phyloP scores from a whole-genome alignment of 2,797 vertebrate species.

The Aplochiton taeniatus region DNA sequence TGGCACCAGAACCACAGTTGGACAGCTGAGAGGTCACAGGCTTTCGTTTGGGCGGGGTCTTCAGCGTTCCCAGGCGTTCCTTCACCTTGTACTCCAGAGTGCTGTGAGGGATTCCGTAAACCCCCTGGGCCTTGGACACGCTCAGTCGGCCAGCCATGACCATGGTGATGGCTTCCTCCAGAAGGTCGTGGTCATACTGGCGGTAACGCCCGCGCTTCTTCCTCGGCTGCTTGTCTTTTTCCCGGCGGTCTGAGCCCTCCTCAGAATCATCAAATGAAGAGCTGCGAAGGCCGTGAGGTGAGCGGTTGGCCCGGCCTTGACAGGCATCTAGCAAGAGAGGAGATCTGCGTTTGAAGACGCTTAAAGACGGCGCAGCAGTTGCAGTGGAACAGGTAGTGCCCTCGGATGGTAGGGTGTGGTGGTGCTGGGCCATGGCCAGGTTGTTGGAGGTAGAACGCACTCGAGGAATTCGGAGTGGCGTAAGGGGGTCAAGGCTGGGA shows the following conservation, averaged over 20 bases:
- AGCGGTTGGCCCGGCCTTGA: conserved; percentile 51
- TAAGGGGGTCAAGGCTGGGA: conserved; percentile 72
- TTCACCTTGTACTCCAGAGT: conserved; percentile 99
- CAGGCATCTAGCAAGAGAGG: conserved; percentile 57
- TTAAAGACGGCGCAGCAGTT: conserved; percentile 45
- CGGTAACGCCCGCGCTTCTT: conserved; percentile 98
- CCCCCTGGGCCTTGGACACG: conserved; percentile 98
- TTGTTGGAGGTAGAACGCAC: conserved; percentile 87
- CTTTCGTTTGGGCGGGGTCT: conserved; percentile 98
- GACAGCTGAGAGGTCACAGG: conserved; percentile 76
- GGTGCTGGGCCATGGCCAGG: conserved; percentile 87
- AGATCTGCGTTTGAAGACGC: conserved; percentile 67
- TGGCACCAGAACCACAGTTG: conserved; percentile 29
- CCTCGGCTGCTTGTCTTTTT: conserved; percentile 96
- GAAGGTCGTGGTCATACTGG: conserved; percentile 95
- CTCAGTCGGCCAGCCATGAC: conserved; percentile 98
- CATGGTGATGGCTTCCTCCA: conserved; percentile 98
- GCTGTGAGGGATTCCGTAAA: conserved; percentile 99
- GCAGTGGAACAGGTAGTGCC: conserved; percentile 44
- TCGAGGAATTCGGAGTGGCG: conserved; percentile 97
- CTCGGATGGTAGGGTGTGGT: conserved; percentile 71
- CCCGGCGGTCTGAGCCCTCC: conserved; percentile 87
- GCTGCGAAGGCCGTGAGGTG: conserved; percentile 58
- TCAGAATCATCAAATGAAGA: conserved; percentile 87
- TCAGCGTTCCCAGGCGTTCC: conserved; percentile 96